A percentile compares a stretch with the other conserved stretches of the same genome.
Conservation (phyloP, 2,797 vertebrate genomes). For the Peromyscus nudipes region DNA sequence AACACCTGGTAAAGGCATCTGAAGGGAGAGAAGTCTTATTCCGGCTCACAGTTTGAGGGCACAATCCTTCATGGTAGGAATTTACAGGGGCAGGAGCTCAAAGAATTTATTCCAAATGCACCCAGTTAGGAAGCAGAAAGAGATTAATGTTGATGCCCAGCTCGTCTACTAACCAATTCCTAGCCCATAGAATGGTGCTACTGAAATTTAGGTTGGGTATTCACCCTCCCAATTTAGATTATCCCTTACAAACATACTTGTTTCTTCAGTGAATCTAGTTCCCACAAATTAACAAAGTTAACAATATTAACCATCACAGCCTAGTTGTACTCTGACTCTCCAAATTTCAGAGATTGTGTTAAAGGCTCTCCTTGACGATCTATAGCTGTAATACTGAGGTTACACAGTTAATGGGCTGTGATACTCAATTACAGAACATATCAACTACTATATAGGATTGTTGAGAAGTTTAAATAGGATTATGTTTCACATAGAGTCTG, state of each 20-base stretch:
- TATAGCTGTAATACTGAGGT: neutral
- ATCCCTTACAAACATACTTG: neutral
- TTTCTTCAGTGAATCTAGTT: neutral
- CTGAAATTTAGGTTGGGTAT: neutral
- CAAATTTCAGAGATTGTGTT: neutral
- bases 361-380: neutral
- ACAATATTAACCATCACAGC: neutral
- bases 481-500: neutral
- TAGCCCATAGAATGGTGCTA: neutral
- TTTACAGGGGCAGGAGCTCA: rapidly evolving
- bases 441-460: neutral
- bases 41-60: neutral
- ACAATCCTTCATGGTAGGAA: neutral
- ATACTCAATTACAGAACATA: neutral
- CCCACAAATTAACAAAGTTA: neutral
- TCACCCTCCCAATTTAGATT: neutral
- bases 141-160: neutral
- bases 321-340: neutral
- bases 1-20: neutral
- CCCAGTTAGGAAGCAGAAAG: neutral
- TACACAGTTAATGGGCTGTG: neutral
- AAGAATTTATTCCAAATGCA: neutral
- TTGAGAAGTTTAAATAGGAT: constrained; percentile 7
- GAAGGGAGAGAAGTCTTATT: neutral
- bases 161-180: neutral